A percentile compares a stretch with the other conserved stretches of the same genome.
Conservation (phyloP, 2,113 vertebrate species). For the Seriola aureovittata region DNA sequence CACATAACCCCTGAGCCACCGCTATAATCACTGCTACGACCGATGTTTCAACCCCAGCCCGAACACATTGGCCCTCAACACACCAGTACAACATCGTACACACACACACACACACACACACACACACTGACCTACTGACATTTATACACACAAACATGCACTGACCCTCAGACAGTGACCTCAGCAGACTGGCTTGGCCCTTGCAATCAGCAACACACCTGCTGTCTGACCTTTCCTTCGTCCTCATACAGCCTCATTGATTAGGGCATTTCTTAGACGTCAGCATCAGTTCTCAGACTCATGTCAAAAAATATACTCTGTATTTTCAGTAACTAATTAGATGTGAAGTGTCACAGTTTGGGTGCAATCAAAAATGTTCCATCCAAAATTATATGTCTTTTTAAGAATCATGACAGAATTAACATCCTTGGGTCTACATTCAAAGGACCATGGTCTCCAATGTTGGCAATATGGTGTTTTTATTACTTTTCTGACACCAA, state of each 20-base stretch:
- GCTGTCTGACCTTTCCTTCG: conserved; percentile 47
- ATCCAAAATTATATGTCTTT: no score
- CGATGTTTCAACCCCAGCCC: background rate
- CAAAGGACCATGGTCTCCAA: no score
- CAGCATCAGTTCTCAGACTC: background rate
- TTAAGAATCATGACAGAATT: no score
- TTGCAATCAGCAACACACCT: conserved; percentile 47
- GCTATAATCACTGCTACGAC: background rate
- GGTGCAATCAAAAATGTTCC: no score
- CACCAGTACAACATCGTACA: background rate
- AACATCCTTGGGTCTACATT: no score
- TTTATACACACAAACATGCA: conserved; percentile 10
- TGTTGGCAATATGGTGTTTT: no score
- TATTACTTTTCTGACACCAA: no score
- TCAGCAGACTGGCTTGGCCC: conserved; percentile 20
- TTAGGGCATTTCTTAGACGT: background rate
- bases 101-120: conserved; percentile 3
- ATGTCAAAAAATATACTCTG: no score
- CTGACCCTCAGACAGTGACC: conserved; percentile 35
- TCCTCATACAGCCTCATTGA: conserved; percentile 19
- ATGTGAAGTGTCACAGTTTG: no score
- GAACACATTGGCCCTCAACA: background rate
- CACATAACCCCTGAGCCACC: background rate
- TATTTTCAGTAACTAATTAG: no score
- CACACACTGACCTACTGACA: conserved; percentile 39